A percentile compares a stretch with the other conserved stretches of the same genome.
These are phyloP conservation scores for Apodemia duryi DNA, from an alignment of 2,888 invertebrate species.

Conservation along the genomic window DNA sequence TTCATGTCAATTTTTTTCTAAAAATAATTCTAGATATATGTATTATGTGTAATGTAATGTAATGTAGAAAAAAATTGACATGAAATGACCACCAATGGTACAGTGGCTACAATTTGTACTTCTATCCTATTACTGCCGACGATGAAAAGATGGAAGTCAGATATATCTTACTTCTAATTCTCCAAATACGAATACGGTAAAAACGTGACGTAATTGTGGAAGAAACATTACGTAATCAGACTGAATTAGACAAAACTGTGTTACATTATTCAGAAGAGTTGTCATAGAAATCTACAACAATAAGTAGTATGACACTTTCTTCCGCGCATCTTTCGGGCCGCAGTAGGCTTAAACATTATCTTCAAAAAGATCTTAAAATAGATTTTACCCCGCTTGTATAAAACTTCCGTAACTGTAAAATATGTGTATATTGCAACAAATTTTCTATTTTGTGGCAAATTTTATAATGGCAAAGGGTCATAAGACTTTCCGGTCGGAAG, in stretches of 20 bases:
- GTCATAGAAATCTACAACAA: no score
- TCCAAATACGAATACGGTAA: neutral
- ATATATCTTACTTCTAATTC: no score
- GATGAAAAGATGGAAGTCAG: no score
- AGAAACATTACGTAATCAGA: neutral
- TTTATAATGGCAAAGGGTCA: constrained; percentile 2
- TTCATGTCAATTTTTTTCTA: no score
- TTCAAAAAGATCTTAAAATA: neutral
- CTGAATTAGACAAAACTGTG: no score
- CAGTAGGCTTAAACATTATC: neutral
- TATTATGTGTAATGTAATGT: no score
- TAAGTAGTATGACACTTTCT: neutral
- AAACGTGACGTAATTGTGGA: neutral
- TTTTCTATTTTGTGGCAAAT: neutral
- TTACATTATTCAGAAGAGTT: no score
- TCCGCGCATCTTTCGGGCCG: neutral
- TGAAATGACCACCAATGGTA: no score
- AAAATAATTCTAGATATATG: no score
- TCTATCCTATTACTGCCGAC: no score
- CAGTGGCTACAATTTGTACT: no score
- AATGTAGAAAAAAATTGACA: no score
- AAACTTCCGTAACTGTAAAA: neutral
- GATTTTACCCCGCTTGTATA: neutral
- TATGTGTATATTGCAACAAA: constrained; percentile 36
- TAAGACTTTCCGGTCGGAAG: constrained; percentile 14